phyloP scores from a whole-genome alignment of 2,888 invertebrate species.

The Beris morrisii region DNA sequence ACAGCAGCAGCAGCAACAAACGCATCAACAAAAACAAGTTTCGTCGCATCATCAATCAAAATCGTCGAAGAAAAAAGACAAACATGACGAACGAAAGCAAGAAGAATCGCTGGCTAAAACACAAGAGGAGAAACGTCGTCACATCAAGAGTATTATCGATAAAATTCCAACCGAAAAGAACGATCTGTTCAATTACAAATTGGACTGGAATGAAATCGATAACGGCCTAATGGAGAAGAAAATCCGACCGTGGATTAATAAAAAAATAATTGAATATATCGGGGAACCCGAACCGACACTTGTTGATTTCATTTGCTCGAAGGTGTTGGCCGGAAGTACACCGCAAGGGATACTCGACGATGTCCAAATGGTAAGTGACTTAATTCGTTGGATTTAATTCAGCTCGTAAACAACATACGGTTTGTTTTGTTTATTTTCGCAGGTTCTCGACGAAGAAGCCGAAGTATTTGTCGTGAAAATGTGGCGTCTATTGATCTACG shows the following conservation, averaged over 20 bases:
- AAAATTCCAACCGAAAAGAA: conserved; percentile 98
- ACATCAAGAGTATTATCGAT: conserved; percentile 96
- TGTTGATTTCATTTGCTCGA: conserved; percentile 99
- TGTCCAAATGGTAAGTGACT: conserved; percentile 87
- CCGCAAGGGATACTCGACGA: conserved; percentile 96
- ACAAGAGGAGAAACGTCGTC: conserved; percentile 93
- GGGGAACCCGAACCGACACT: conserved; percentile 98
- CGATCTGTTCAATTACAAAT: conserved; percentile 90
- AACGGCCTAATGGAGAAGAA: conserved; percentile 86
- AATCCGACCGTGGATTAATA: conserved; percentile 99
- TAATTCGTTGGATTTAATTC: neutral
- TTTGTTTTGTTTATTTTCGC: conserved; percentile 48
- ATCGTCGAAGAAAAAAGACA: conserved; percentile 52
- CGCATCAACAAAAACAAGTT: conserved; percentile 26
- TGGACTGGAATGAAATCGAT: conserved; percentile 87
- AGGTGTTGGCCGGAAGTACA: conserved; percentile 89
- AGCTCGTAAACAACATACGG: conserved; percentile 6
- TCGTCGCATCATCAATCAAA: conserved; percentile 46
- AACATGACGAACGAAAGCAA: conserved; percentile 44
- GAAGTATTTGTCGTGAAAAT: conserved; percentile 99
- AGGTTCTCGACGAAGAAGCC: conserved; percentile 99
- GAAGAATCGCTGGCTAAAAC: conserved; percentile 68
- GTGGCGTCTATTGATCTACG: conserved; percentile 99
- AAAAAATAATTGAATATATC: conserved; percentile 99
- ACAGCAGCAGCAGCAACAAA: conserved; percentile 20